These are phyloP conservation scores for Chymomyza fuscimana DNA, from an alignment of 2,888 invertebrate species.

Conservation along the genomic window DNA sequence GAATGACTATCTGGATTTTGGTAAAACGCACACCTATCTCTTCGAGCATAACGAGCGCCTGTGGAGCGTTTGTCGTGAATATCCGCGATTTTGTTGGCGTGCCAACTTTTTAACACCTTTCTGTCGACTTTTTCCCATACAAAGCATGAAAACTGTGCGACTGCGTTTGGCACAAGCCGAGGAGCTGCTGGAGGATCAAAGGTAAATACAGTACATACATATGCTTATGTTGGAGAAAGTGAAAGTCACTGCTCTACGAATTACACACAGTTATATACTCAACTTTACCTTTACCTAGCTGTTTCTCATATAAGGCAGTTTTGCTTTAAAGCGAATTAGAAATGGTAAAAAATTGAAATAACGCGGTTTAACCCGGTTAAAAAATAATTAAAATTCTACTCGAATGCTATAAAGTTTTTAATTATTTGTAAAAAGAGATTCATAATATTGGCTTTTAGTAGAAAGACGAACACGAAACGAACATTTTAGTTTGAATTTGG, in stretches of 20 bases:
- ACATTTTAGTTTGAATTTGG: too few species aligned
- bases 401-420: too few species aligned
- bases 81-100: slow-evolving; percentile 85
- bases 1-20: slow-evolving; percentile 88
- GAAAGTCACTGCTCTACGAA: slow-evolving; percentile 32
- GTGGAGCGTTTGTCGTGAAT: slow-evolving; percentile 88
- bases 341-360: too few species aligned
- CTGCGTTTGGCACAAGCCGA: slow-evolving; percentile 87
- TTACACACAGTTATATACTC: neutral
- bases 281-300: too few species aligned
- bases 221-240: slow-evolving; percentile 32
- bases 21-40: slow-evolving; percentile 87
- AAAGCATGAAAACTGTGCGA: slow-evolving; percentile 92
- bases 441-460: too few species aligned
- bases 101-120: slow-evolving; percentile 87
- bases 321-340: too few species aligned
- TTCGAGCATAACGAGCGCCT: slow-evolving; percentile 92
- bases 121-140: slow-evolving; percentile 92
- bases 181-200: slow-evolving; percentile 85
- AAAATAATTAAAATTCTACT: too few species aligned
- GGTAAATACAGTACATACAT: slow-evolving; percentile 80
- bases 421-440: too few species aligned
- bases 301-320: too few species aligned
- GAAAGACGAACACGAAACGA: too few species aligned
- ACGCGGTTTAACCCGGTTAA: too few species aligned